Evolutionary conservation across 2,113 vertebrate species (phyloP), one percentile per base, ranked within the genome.

Genomic region (Seriola quinqueradiata): DNA sequence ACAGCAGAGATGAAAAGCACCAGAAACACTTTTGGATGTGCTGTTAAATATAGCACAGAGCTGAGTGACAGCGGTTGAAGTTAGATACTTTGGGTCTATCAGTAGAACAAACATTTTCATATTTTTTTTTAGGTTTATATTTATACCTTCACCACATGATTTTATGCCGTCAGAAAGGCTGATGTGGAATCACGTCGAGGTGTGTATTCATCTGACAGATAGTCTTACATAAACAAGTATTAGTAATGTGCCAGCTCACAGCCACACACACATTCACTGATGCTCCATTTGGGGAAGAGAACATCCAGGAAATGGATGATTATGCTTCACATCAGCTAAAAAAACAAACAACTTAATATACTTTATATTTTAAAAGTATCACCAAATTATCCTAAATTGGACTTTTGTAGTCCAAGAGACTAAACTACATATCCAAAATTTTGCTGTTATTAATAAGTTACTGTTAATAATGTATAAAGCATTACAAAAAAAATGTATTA

Each of bases 31-130:
- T 48, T 14, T 1, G 32, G 54, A 64, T 34, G 68, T 9, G 21
- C 34, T 60, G 65, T 71, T 87, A 88, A 83, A 92, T 77, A 64
- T 79, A 88, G 54, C 58, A 34, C 70, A 28, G 55, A 72, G 69
- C 65, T 10, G 58, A 70, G 63, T 88, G 66, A 75, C 23, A 28
- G 79, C 50, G 63, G 42, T 46, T 52, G 14, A 75, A 1, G 50
- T 4, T 21, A 21, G 64, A 61, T 80, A 68, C 58, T 77, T 77
- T 59, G 48, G 60, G 42, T 59, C 36, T 19, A 25, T 63, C 42
- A 21, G 17, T 14, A 60, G 19, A 75, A 73, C 70, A 82, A 75
- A 75, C 25, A n/a, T 38, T 54, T 70, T 7, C 3, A 76, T 38
- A 3, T 4, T 50, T 52, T 66, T 36, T 61, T 57, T 23, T 23